Base-by-base conservation (phyloP, 2,113 vertebrate species). In the Ceyx cyanopectus region DNA sequence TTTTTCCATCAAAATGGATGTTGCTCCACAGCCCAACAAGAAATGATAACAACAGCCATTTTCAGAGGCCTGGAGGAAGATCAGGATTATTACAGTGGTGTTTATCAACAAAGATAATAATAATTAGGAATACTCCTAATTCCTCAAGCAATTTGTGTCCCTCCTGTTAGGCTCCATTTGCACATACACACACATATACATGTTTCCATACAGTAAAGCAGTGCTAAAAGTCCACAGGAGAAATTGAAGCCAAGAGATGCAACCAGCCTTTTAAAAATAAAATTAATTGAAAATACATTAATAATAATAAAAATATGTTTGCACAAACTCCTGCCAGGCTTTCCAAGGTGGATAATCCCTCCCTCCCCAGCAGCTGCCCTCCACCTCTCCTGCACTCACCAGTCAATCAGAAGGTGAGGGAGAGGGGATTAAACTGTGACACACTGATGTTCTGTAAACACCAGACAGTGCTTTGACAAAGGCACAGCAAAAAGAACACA, bases 71-170 rank as follows among this genome's bases (percentile, higher is more conserved):
- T 79, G 61, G 58, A 70, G 61, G 67, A 90, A 62, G 91, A 90
- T 68, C 13, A 65, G 60, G 75, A 57, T 32, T 84, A 79, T 63
- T 24, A 37, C n/a, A 53, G 37, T 66, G 54, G 1, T 26, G 2
- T 78, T 90, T 22, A 77, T 53, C 73, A 92, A 77, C 61, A 73
- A 94, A 85, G 61, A 91, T 4, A 23, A 58, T 43, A 95, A 92
- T 41, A 34, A 34, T 34, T 34, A 34, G 83, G 68, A 85, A 53
- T 58, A 77, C 11, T 87, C 58, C 62, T 50, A 48, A 60, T 43
- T 69, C 81, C 40, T 65, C 34, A 70, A 85, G 22, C 7, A 29
- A 51, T 51, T 62, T 77, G 37, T 87, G 57, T 11, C 46, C 48
- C 50, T 62, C 14, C 58, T 43, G 27, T 63, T 18, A 86, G 15